phyloP scores from a whole-genome alignment of 2,888 invertebrate species.

The Diadegma fenestrale region DNA sequence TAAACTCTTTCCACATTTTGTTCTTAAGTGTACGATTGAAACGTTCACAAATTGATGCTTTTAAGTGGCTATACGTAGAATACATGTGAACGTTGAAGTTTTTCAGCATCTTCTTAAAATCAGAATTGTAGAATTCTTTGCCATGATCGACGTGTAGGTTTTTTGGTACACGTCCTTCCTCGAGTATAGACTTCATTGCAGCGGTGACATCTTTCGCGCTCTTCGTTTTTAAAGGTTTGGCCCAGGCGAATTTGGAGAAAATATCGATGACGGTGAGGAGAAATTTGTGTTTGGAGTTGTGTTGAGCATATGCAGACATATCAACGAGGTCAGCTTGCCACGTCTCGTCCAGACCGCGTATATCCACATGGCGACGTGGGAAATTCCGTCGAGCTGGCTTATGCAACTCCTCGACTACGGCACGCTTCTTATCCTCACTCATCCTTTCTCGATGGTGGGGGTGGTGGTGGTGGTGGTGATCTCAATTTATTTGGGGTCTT shows the following conservation, averaged over 20 bases:
- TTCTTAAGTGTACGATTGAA: conserved; percentile 74
- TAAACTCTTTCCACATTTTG: background rate
- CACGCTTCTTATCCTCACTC: background rate
- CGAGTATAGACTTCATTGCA: background rate
- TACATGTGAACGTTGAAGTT: background rate
- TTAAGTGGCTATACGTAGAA: conserved; percentile 67
- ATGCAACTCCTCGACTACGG: background rate
- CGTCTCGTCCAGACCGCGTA: background rate
- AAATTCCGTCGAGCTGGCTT: background rate
- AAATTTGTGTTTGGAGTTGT: background rate
- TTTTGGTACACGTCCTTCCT: background rate
- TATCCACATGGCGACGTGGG: conserved; percentile 1
- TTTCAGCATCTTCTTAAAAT: background rate
- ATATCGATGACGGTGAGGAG: conserved; percentile 19
- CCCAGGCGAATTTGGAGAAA: conserved; percentile 9
- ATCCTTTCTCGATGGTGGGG: too few relatives aligned
- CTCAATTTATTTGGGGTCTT: too few relatives aligned
- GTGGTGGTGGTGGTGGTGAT: too few relatives aligned
- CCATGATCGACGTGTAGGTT: conserved; percentile 1
- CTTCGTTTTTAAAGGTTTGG: conserved; percentile 5
- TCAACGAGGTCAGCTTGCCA: conserved; percentile 8
- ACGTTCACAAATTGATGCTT: conserved; percentile 78
- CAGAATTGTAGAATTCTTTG: background rate
- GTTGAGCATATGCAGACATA: background rate
- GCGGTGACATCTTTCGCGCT: background rate